phyloP scores from a whole-genome alignment of 2,888 invertebrate genomes.

The Oasisia sp. region DNA sequence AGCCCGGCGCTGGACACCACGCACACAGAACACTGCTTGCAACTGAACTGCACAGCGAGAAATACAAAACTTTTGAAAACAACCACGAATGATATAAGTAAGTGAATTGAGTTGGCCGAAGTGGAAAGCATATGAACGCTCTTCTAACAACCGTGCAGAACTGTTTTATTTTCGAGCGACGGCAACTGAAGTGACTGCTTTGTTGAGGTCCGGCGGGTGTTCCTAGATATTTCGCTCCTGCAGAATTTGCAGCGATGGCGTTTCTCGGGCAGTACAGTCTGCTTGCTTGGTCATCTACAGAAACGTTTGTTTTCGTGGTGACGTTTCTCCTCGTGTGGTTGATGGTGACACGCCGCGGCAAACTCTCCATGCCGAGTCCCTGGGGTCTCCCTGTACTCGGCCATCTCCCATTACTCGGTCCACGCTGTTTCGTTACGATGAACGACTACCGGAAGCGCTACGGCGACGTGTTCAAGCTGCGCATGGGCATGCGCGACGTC shows the following conservation, averaged over 20 bases:
- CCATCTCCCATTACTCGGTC: conserved; percentile 29
- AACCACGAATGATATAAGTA: not conserved
- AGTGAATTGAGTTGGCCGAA: not conserved
- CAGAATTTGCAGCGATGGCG: not conserved
- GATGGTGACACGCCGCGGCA: not conserved
- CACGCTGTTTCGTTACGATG: conserved; percentile 28
- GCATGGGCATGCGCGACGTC: conserved; percentile 34
- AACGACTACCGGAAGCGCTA: conserved; percentile 27
- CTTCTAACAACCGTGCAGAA: not conserved
- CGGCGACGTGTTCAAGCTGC: conserved; percentile 33
- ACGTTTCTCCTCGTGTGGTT: not conserved
- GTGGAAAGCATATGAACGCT: not conserved
- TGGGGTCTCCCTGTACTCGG: conserved; percentile 37
- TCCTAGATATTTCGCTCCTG: not conserved
- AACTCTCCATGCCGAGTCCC: conserved; percentile 27
- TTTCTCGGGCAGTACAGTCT: not conserved
- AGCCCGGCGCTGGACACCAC: not conserved
- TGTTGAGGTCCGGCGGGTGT: not conserved
- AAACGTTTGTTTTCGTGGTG: not conserved
- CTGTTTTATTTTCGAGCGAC: not conserved
- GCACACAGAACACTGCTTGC: not conserved
- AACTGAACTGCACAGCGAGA: not conserved
- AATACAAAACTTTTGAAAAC: not conserved
- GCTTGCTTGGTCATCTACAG: not conserved
- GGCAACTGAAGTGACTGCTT: not conserved